Base-by-base conservation (phyloP, 2,888 invertebrate genomes). In the Polydrusus pterygomalis region DNA sequence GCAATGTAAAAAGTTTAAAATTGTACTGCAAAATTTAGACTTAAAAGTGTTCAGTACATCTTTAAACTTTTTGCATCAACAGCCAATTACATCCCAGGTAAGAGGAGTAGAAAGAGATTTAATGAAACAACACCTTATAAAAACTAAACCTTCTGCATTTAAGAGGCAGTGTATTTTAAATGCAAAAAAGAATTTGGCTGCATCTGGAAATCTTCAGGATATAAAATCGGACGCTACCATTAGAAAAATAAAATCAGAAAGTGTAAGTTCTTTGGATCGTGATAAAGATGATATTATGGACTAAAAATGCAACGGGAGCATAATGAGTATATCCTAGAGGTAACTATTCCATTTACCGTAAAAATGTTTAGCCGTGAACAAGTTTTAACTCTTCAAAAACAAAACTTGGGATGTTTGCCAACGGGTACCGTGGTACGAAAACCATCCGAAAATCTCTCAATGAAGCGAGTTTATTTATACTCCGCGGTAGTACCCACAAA, bases 211-310 rank as follows among this genome's bases (percentile, higher is more conserved):
- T 68, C 60, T 75, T 11, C 72, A 75, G 64, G 20, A 13, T 17
- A 69, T 74, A 0, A 74, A 74, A 43, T 78, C 77, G 13, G 78
- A 74, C 60, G 8, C 25, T 11, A 62, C 67, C 43, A 13, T 74
- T 3, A 58, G 73, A 30, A 74, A 70, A 74, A 75, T 78, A 8
- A 68, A 51, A 72, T 77, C 77, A 0, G 76, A 78, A 47, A 47
- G 70, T 1, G 5, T 69, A 7, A n/a, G 67, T 62, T 18, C 54
- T 9, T 65, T 70, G 10, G 75, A 75, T 45, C 40, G 65, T 10
- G 70, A 70, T 47, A 70, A 75, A 43, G 30, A 76, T 63, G 72
- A 76, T 38, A 49, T 76, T 11, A 40, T 58, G 13, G 76, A 68
- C 25, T 25, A 15, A 34, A 54, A 51, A 78, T 78, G 75, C 75